Percentiles rank a stretch among this genome's conserved stretches.
phyloP scores from a whole-genome alignment of 1,140 invertebrate genomes.

The Pristionchus pacificus region DNA sequence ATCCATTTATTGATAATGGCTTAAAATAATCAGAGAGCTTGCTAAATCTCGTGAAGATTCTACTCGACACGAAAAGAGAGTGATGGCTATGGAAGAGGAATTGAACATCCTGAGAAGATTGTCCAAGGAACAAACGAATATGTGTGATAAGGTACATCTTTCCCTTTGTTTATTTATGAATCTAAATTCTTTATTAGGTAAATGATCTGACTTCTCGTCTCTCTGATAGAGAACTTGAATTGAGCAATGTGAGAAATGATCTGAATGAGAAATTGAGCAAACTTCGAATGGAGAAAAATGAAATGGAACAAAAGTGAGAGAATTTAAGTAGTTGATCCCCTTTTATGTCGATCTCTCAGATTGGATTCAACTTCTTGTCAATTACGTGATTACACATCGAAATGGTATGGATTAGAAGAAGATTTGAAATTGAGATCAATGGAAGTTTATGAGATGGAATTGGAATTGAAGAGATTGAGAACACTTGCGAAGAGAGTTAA shows the following conservation, averaged over 20 bases:
- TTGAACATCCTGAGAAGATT: conserved; percentile 26
- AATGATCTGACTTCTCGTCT: conserved; percentile 6
- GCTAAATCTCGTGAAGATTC: conserved; percentile 10
- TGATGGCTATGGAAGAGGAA: conserved; percentile 28
- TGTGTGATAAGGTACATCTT: conserved; percentile 20
- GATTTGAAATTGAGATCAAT: neutral
- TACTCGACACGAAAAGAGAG: conserved; percentile 4
- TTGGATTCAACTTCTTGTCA: neutral
- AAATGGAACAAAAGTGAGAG: neutral
- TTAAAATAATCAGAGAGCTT: conserved; percentile 13
- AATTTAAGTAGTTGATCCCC: too few relatives aligned
- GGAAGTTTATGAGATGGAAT: conserved; percentile 1
- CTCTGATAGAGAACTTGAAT: conserved; percentile 7
- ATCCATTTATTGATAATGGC: neutral
- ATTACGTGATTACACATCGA: neutral
- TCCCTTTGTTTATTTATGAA: neutral
- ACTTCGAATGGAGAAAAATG: conserved; percentile 9
- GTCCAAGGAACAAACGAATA: conserved; percentile 29
- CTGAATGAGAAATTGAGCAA: neutral
- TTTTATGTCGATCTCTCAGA: too few relatives aligned
- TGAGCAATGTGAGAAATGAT: neutral
- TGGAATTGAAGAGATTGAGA: conserved; percentile 25
- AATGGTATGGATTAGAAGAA: neutral
- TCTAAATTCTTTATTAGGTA: neutral
- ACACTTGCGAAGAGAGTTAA: conserved; percentile 17